A percentile compares a stretch with the other conserved stretches of the same genome.
Evolutionary conservation across 2,888 invertebrate genomes (phyloP).

Genomic region (Yponomeuta malinellus): DNA sequence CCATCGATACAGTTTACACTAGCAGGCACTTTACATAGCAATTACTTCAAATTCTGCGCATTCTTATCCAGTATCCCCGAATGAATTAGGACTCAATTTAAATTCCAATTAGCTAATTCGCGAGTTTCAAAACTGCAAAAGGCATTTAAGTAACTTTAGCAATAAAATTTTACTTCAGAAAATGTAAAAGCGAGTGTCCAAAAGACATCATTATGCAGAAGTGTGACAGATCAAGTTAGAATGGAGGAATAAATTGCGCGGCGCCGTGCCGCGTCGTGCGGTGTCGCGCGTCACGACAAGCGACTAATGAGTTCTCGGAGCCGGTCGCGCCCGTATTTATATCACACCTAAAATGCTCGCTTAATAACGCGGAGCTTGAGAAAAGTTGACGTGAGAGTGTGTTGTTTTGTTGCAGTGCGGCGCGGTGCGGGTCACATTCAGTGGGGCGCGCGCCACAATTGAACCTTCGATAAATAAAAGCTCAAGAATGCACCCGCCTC

Average conservation of each 20-base stretch:
- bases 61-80: background rate
- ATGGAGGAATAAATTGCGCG: constrained; percentile 11
- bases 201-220: constrained; percentile 1
- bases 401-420: background rate
- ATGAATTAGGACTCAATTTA: constrained; percentile 2
- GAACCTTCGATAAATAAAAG: background rate
- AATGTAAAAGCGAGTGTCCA: constrained; percentile 1
- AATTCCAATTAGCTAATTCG: background rate
- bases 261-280: background rate
- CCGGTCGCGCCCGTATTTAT: background rate
- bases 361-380: background rate
- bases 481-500: background rate
- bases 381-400: background rate
- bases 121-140: background rate
- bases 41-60: background rate
- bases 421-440: background rate
- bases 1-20: background rate
- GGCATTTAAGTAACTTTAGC: constrained; percentile 2
- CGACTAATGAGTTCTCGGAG: constrained; percentile 8
- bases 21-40: background rate
- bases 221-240: constrained; percentile 5
- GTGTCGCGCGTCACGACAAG: constrained; percentile 5
- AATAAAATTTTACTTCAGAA: background rate
- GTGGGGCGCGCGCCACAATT: background rate
- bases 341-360: background rate